Base-by-base conservation (phyloP, 2,888 invertebrate species). In the Drosophila merina region DNA sequence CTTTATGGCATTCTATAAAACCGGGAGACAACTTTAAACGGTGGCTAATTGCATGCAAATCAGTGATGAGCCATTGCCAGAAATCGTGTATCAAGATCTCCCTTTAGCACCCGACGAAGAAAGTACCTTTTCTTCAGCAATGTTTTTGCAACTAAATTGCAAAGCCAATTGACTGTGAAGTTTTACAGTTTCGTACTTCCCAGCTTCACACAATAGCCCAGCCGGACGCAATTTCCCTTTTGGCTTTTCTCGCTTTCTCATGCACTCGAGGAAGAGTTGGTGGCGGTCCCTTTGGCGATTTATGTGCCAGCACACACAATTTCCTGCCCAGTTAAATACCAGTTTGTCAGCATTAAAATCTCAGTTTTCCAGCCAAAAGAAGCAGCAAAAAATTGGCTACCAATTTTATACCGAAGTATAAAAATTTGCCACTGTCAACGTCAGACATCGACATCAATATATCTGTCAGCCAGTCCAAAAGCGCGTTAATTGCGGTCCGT, bases 241-340 rank as follows among this genome's bases (percentile, higher is more conserved):
- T 57, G 42, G 48, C 36, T 79, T 77, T 77, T 71, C 79, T 72
- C 74, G 57, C 79, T 77, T 74, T 79, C 76, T 75, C 71, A 73
- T 77, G 68, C 76, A 69, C 76, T 71, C 75, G 77, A 75, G 79
- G 77, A 79, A 78, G 67, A 79, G 62, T 38, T 49, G 36, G 28
- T 48, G 36, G 26, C 60, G 45, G 60, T 49, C 45, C 74, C 58
- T 64, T 63, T 52, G 50, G 42, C 51, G 52, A 74, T 72, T 68
- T 74, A 62, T 50, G 50, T 51, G 33, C 49, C 49, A 52, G 49
- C 52, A 50, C 33, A 36, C 55, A 26, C 38, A 8, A 54, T 54
- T 67, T 69, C 42, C 69, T 54, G 42, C 26, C 12, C 55, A 51
- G 10, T 36, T 50, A 45, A 38, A 57, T 40, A 57, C 36, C 36